Evolutionary conservation across 1,140 invertebrate species (phyloP), one percentile per base, ranked within the genome.

Genomic region (fruit fly (Drosophila melanogaster)): DNA sequence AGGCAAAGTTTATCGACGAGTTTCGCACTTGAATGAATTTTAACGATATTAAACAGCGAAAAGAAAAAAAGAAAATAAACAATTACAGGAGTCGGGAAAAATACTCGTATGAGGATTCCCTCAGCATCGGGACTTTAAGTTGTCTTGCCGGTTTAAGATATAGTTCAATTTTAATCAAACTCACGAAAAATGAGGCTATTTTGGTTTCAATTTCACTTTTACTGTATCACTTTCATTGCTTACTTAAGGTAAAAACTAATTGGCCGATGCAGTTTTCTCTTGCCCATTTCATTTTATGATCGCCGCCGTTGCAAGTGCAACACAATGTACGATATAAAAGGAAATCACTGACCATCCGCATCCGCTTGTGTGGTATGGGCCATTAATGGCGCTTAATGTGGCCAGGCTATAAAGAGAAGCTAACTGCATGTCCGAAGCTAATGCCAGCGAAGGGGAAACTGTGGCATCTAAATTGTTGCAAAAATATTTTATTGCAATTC

Each of bases 391-490:
- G 71, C 76, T 83, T 83, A 83, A 83, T 83, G 80, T 66, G 76
- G 44, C 65, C 65, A 41, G 59, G 64, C 55, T 19, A 83, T 84
- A 83, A 83, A 83, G 80, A 62, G 49, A 60, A 60, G 37, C 66
- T 69, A 84, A 79, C 79, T 75, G 75, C 79, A 62, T 84, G 80
- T 79, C 80, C 64, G 50, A 69, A 19, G 67, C 67, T 71, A 71
- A 71, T 71, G 67, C 65, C 65, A 37, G 19, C 43, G 33, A 65
- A 30, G 64, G 44, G 65, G 64, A 71, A 71, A 26, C 51, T 70
- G 67, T 69, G 81, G 67, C 81, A 77, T 80, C 81, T 85, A 85
- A 85, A 85, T 85, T 85, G 81, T 85, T 85, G 81, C 81, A 85
- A 81, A 84, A 71, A 71, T 85, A 79, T 85, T 85, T 85, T 77